Conservation (phyloP, 2,797 vertebrate species). For the Sphenopsis melanotis region DNA sequence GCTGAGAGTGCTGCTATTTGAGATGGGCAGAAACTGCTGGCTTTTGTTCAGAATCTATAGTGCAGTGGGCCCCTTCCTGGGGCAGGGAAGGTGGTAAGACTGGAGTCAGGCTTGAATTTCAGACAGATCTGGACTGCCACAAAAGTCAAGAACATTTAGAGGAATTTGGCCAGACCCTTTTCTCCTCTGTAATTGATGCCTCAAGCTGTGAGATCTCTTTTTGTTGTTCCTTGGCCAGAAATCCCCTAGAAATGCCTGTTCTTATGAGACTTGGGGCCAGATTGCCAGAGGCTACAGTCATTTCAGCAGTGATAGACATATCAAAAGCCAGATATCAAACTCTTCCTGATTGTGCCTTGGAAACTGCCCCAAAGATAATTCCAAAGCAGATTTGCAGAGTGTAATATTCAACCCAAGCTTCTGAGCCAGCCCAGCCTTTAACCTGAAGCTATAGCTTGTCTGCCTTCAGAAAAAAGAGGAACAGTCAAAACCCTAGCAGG, state of each 20-base stretch:
- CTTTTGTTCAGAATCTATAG: constrained; percentile 48
- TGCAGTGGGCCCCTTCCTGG: not conserved
- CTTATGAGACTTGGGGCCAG: not conserved
- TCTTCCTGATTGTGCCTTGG: not conserved
- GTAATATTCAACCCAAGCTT: not conserved
- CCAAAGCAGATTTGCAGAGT: not conserved
- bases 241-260: not conserved
- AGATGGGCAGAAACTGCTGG: constrained; percentile 21
- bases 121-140: not conserved
- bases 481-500: not conserved
- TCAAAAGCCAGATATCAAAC: constrained; percentile 3
- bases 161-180: constrained; percentile 14
- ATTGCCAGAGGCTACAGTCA: not conserved
- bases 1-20: constrained; percentile 44
- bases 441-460: not conserved
- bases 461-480: not conserved
- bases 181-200: constrained; percentile 7
- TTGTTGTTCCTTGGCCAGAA: not conserved
- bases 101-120: constrained; percentile 40
- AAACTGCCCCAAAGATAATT: not conserved
- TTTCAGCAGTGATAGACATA: not conserved
- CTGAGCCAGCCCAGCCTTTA: not conserved
- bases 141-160: constrained; percentile 30
- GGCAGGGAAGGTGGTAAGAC: constrained; percentile 11
- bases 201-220: not conserved